A percentile compares a stretch with the other conserved stretches of the same genome.
phyloP scores from a whole-genome alignment of 2,113 vertebrate genomes.

The Cyprinodon brontotheroides region DNA sequence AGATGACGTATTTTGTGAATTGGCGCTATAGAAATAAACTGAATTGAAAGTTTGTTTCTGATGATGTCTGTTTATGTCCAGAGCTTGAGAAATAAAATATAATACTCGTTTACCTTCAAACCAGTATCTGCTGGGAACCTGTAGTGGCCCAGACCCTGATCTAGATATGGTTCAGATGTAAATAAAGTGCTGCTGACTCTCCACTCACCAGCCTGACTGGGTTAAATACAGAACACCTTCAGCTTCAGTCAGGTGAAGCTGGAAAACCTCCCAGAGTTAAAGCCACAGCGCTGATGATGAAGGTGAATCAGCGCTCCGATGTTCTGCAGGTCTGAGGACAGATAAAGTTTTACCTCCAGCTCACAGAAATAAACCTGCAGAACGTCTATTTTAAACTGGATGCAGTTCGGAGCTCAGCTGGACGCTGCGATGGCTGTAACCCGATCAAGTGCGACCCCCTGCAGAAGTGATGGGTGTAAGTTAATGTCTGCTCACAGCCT shows the following conservation, averaged over 20 bases:
- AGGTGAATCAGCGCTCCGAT: constrained; percentile 31
- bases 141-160: too few relatives aligned
- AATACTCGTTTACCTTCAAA: too few relatives aligned
- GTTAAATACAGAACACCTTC: too few relatives aligned
- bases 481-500: constrained; percentile 54
- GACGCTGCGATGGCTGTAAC: constrained; percentile 42
- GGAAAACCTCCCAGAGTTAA: not conserved
- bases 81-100: too few relatives aligned
- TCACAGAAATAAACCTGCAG: constrained; percentile 5
- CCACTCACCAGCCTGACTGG: not conserved
- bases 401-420: constrained; percentile 38
- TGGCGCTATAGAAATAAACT: too few relatives aligned
- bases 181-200: not conserved
- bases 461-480: constrained; percentile 60
- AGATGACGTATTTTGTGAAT: too few relatives aligned
- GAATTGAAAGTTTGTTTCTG: too few relatives aligned
- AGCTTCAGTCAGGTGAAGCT: not conserved
- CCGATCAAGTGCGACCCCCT: constrained; percentile 50
- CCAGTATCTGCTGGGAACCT: too few relatives aligned
- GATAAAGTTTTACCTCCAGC: constrained; percentile 15
- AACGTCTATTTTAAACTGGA: constrained; percentile 40
- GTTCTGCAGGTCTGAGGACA: constrained; percentile 13
- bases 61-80: too few relatives aligned
- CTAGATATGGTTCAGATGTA: too few relatives aligned
- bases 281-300: constrained; percentile 20